Evolutionary conservation across 2,888 invertebrate species (phyloP).

Genomic region (Scaptomyza tumidula): DNA sequence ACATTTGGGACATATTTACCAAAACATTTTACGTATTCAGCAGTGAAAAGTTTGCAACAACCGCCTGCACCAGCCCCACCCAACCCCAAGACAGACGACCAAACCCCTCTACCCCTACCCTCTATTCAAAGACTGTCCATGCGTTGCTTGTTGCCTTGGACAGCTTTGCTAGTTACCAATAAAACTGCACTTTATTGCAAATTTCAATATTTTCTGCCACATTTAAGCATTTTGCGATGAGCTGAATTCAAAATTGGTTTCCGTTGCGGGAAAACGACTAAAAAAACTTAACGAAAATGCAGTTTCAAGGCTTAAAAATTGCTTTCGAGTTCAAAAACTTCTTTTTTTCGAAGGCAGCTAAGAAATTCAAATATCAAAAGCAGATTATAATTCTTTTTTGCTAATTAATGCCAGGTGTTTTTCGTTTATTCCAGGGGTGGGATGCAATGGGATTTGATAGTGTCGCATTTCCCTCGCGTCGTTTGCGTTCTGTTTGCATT

Average conservation of each 20-base stretch:
- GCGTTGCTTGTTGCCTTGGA: constrained; percentile 32
- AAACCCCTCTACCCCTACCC: not conserved
- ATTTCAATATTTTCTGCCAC: not conserved
- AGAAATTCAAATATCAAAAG: too few relatives aligned
- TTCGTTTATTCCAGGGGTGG: too few relatives aligned
- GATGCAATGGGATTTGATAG: too few relatives aligned
- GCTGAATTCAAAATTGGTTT: not conserved
- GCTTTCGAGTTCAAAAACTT: too few relatives aligned
- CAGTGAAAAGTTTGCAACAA: constrained; percentile 71
- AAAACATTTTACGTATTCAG: constrained; percentile 80
- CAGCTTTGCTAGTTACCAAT: constrained; percentile 21
- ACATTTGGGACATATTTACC: constrained; percentile 81
- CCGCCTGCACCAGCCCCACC: constrained; percentile 23
- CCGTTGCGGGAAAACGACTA: not conserved
- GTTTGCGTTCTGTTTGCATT: constrained; percentile 60
- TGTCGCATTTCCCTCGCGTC: too few relatives aligned
- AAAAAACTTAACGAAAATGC: not conserved
- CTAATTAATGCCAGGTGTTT: too few relatives aligned
- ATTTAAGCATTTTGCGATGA: not conserved
- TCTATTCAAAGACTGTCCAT: constrained; percentile 9
- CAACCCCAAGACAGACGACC: not conserved
- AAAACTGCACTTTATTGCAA: not conserved
- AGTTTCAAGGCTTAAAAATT: too few relatives aligned
- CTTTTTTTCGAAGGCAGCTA: too few relatives aligned
- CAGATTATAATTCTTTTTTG: too few relatives aligned